Evolutionary conservation across 2,888 invertebrate species (phyloP), one percentile per base, ranked within the genome.

Genomic region (Campaea margaritaria): DNA sequence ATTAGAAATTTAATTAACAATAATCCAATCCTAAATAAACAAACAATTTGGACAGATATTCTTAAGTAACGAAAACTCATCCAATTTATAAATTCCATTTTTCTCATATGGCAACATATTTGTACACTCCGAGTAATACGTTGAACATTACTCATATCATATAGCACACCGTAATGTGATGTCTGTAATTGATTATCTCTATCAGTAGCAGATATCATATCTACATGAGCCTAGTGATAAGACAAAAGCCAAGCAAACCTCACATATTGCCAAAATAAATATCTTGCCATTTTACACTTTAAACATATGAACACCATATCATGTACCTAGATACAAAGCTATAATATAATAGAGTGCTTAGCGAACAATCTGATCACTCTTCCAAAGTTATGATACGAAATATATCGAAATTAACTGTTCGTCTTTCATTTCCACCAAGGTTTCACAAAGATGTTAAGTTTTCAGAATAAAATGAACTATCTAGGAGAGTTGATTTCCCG

Each of bases 121-220:
- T 64, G 67, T 73, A 72, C 68, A 69, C 51, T 49, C 21, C 48
- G 14, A 42, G 50, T 31, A 48, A 27, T 42, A 41, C 2, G 16
- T 62, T 64, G 53, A 51, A 65, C 55, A 64, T 52, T 67, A 64
- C 43, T 51, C 38, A 49, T 67, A 67, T 42, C 61, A 67, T 47
- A 55, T 41, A 34, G 68, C 67, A 65, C 57, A 68, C 57, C 73
- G 62, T 70, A 68, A 68, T 77, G 85, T 84, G 85, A 82, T 83
- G 86, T 81, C 65, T 75, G 70, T 74, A 76, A 63, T 44, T 65
- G 70, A 68, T 69, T 81, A 79, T 76, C 76, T 79, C 75, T 85
- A 87, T 85, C 83, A 81, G 77, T 74, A 74, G 73, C 67, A 79
- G 87, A 86, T 86, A 86, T 63, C 75, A 65, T 86, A 87, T 86